phyloP scores from a whole-genome alignment of 2,113 vertebrate genomes.

The Notiomystis cincta region DNA sequence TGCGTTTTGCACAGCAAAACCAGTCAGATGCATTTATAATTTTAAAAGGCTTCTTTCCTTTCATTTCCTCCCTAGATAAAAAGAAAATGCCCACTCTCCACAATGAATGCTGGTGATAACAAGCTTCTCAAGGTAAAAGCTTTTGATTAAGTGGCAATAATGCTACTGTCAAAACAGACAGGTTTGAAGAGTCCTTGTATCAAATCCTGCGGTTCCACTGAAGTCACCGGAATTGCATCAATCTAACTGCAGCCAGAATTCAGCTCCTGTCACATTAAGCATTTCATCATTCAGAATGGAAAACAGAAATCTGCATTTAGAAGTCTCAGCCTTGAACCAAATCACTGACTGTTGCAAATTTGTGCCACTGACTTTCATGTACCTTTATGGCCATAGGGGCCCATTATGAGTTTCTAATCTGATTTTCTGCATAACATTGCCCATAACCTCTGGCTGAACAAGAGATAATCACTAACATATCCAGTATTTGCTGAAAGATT shows the following conservation, averaged over 20 bases:
- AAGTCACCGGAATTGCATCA: background rate
- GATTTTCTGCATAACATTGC: conserved; percentile 29
- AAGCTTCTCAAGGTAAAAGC: background rate
- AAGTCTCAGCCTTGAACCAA: background rate
- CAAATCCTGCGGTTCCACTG: background rate
- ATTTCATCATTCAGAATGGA: background rate
- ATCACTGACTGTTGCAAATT: conserved; percentile 16
- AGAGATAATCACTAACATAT: conserved; percentile 5
- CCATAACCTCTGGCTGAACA: background rate
- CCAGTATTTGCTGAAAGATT: background rate
- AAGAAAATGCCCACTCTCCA: background rate
- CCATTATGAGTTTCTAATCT: conserved; percentile 3
- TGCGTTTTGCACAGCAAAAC: background rate
- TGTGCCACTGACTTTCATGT: conserved; percentile 3
- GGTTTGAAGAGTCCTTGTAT: background rate
- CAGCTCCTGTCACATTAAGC: background rate
- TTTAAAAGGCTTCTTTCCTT: background rate
- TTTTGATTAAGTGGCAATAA: background rate
- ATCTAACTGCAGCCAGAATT: background rate
- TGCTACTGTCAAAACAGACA: background rate
- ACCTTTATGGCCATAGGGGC: background rate
- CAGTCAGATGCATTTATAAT: background rate
- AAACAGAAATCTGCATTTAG: conserved; percentile 29
- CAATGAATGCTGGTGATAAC: background rate
- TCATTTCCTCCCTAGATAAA: background rate